Evolutionary conservation across 2,888 invertebrate genomes (phyloP).

Genomic region (Andrena haemorrhoa): DNA sequence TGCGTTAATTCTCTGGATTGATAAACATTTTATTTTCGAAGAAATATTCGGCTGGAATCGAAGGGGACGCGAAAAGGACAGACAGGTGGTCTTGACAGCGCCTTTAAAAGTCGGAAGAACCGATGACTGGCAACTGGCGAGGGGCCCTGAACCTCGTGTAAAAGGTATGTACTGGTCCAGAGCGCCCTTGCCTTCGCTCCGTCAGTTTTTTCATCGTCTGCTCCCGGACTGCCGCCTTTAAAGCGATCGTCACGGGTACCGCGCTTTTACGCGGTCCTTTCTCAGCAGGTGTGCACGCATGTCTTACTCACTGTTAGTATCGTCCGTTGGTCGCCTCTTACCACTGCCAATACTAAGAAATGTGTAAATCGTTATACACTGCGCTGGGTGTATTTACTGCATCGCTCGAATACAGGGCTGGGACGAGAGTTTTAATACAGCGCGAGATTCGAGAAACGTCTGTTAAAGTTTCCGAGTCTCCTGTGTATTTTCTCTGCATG

Average conservation of each 20-base stretch:
- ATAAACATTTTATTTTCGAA: background rate
- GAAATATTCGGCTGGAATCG: background rate
- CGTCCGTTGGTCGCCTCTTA: slow-evolving; percentile 22
- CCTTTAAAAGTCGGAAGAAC: slow-evolving; percentile 71
- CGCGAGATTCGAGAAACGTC: no score
- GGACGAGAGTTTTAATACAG: no score
- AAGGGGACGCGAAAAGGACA: background rate
- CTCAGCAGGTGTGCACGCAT: slow-evolving; percentile 68
- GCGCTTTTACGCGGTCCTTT: slow-evolving; percentile 72
- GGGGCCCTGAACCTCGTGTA: slow-evolving; percentile 74
- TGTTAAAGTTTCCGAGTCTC: no score
- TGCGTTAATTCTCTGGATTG: background rate
- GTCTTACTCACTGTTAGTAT: slow-evolving; percentile 43
- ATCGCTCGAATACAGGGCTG: no score
- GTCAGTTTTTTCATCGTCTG: slow-evolving; percentile 82
- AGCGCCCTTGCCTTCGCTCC: slow-evolving; percentile 75
- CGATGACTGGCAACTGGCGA: slow-evolving; percentile 73
- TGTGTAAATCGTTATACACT: background rate
- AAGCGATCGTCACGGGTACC: slow-evolving; percentile 76
- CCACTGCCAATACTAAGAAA: slow-evolving; percentile 10
- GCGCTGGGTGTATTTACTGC: background rate
- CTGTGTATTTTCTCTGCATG: no score
- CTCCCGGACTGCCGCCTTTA: slow-evolving; percentile 73
- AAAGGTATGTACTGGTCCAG: slow-evolving; percentile 76
- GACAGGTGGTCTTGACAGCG: slow-evolving; percentile 65